phyloP scores from a whole-genome alignment of 2,113 vertebrate species.

The Equus przewalskii region DNA sequence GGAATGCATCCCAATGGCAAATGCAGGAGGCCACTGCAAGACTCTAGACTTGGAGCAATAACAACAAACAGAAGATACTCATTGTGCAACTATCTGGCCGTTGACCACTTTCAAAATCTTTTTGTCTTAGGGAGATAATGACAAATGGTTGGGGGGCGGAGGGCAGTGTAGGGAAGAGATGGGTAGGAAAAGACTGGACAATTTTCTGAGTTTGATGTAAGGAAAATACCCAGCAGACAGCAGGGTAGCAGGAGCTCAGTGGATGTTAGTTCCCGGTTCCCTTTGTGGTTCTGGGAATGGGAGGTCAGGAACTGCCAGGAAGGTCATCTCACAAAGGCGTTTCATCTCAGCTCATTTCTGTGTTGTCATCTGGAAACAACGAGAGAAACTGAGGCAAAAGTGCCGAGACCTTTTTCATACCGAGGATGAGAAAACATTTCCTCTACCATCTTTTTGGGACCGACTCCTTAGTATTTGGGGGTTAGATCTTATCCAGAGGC shows the following conservation, averaged over 20 bases:
- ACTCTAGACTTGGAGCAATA: neutral
- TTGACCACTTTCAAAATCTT: neutral
- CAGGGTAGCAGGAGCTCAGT: neutral
- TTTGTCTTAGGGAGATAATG: neutral
- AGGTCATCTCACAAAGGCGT: neutral
- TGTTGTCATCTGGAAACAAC: slow-evolving; percentile 2
- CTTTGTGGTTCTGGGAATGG: neutral
- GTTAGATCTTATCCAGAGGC: neutral
- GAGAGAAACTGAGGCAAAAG: neutral
- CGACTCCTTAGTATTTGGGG: neutral
- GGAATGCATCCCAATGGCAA: neutral
- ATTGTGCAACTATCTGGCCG: neutral
- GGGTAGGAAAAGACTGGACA: neutral
- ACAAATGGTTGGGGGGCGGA: neutral
- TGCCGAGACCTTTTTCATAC: neutral
- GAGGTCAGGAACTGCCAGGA: neutral
- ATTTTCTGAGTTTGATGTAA: neutral
- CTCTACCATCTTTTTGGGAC: neutral
- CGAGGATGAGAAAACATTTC: neutral
- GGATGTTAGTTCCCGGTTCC: neutral
- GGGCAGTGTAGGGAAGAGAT: neutral
- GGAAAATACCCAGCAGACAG: neutral
- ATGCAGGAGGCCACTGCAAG: neutral
- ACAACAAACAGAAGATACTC: neutral
- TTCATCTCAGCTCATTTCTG: neutral